Evolutionary conservation across 2,888 invertebrate genomes (phyloP).

Genomic region (Amiota minor): DNA sequence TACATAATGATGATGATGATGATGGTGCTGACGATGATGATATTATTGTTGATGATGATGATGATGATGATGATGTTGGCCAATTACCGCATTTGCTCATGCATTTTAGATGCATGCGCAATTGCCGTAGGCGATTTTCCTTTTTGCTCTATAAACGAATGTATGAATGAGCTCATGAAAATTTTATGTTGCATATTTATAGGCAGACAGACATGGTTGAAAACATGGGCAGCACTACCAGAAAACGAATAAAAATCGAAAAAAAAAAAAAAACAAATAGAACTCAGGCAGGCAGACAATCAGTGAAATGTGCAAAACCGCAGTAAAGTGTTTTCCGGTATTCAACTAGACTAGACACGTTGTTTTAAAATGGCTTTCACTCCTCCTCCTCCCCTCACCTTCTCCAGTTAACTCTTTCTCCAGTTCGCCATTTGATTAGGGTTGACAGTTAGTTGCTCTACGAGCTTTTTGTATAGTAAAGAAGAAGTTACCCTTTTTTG

Average conservation of each 20-base stretch:
- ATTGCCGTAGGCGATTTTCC: constrained; percentile 33
- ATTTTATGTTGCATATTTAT: constrained; percentile 22
- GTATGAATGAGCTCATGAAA: constrained; percentile 7
- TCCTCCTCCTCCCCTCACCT: background rate
- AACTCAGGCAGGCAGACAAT: too few relatives aligned
- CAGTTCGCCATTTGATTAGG: constrained; percentile 43
- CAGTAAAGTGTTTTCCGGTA: constrained; percentile 24
- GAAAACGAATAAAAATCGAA: background rate
- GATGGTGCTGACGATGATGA: background rate
- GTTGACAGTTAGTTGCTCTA: constrained; percentile 49
- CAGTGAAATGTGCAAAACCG: constrained; percentile 18
- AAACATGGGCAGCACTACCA: background rate
- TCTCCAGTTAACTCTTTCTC: background rate
- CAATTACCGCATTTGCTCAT: constrained; percentile 56
- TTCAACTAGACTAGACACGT: background rate
- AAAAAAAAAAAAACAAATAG: background rate
- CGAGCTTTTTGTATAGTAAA: background rate
- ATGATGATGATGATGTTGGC: constrained; percentile 51
- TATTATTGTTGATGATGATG: constrained; percentile 7
- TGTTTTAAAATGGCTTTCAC: too few relatives aligned
- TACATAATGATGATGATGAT: constrained; percentile 43
- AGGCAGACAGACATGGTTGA: constrained; percentile 15
- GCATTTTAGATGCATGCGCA: constrained; percentile 34
- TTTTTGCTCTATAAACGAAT: constrained; percentile 4
- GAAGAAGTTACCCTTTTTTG: constrained; percentile 37